These are phyloP conservation scores for Strix aluco DNA, from an alignment of 2,113 vertebrate genomes.

Conservation along the genomic window DNA sequence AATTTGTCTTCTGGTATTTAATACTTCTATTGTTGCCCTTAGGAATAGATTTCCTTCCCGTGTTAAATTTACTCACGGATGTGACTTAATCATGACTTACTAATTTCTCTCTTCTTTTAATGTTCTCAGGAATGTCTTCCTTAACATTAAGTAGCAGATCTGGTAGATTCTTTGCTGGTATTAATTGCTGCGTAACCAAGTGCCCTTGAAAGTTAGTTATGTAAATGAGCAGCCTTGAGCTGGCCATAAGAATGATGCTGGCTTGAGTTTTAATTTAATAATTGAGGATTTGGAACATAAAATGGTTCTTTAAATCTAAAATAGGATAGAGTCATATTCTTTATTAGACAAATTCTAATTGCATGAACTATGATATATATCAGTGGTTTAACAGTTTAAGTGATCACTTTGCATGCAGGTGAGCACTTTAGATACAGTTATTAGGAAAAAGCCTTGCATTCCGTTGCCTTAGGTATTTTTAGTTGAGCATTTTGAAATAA, in stretches of 20 bases:
- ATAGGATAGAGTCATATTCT: neutral
- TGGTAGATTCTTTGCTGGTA: neutral
- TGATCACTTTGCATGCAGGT: neutral
- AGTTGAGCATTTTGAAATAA: neutral
- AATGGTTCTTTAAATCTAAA: constrained; percentile 29
- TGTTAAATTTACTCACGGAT: neutral
- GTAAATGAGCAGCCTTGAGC: constrained; percentile 56
- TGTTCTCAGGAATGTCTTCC: neutral
- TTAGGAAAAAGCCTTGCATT: neutral
- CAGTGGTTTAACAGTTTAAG: neutral
- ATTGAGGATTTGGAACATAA: constrained; percentile 38
- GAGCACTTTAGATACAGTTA: neutral
- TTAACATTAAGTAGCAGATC: neutral
- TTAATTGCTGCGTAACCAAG: constrained; percentile 13
- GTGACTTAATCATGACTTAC: neutral
- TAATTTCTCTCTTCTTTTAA: constrained; percentile 13
- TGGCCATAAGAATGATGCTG: constrained; percentile 17
- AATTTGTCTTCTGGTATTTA: neutral
- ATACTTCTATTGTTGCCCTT: neutral
- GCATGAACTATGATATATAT: neutral
- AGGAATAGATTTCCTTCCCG: neutral
- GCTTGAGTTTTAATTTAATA: constrained; percentile 50
- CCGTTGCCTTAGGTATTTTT: neutral
- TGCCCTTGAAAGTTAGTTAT: constrained; percentile 61
- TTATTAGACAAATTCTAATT: constrained; percentile 18